Base-by-base conservation (phyloP, 2,888 invertebrate genomes). In the Glaucopsyche alexis region DNA sequence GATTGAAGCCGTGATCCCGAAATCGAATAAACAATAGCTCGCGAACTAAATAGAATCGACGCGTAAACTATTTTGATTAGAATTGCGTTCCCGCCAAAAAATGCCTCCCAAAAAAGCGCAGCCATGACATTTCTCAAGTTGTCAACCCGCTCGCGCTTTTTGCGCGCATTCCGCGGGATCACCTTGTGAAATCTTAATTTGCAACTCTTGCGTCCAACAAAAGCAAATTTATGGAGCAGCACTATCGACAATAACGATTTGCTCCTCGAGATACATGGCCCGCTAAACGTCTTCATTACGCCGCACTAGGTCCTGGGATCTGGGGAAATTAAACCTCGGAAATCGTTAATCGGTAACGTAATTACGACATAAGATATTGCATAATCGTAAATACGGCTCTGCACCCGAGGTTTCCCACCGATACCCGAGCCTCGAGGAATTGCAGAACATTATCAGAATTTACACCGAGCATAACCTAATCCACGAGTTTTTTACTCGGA, bases 61-160 rank as follows among this genome's bases (percentile, higher is more conserved):
- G 89, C 91, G 93, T 92, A 92, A 92, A 93, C 91, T 90, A 93
- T 93, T 92, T 93, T 92, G 92, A 93, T 93, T 91, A 91, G 92
- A 91, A 91, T 90, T 88, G 89, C 88, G 87, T 87, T 87, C 87
- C 85, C 86, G 85, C 86, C 85, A 87, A 90, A 83, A 90, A 85
- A 82, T 85, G 83, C 84, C 79, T 81, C 81, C 29, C 82, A 85
- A 86, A 87, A 85, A 85, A 84, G 81, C 77, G 81, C 84, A 83
- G 85, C 86, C 82, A 77, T 86, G 87, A 87, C 88, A 88, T 93
- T 89, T 90, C 86, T 90, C 90, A 88, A 90, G 83, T 83, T 91
- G 91, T 90, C 91, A 89, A 84, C 81, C 76, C 80, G 80, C 80
- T 83, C 81, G 83, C 80, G 84, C 80, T 91, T 91, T 92, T 92